Evolutionary conservation across 2,797 vertebrate genomes (phyloP).

Genomic region (Podargus strigoides): DNA sequence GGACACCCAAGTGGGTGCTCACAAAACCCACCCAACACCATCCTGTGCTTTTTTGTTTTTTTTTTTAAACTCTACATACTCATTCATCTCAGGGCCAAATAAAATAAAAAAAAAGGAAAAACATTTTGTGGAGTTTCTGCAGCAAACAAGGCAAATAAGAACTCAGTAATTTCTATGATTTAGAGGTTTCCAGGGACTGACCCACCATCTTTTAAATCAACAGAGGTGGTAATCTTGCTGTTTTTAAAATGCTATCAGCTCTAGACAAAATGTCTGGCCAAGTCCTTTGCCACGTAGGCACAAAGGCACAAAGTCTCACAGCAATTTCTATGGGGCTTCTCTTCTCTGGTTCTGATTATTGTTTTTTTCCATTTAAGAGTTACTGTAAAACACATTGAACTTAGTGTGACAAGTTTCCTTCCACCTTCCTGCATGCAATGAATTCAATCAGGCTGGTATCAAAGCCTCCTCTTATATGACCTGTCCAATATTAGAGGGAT

Average conservation of each 20-base stretch:
- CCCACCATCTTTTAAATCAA: too few species aligned
- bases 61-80: too few species aligned
- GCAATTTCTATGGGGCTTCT: neutral
- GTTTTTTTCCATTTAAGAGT: neutral
- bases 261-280: neutral
- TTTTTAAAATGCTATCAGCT: neutral
- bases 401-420: neutral
- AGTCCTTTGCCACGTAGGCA: neutral
- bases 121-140: too few species aligned
- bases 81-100: too few species aligned
- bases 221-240: too few species aligned
- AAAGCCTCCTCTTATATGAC: neutral
- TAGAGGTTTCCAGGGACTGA: neutral
- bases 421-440: neutral
- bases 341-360: neutral
- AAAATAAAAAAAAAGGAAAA: neutral
- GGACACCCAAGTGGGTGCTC: too few species aligned
- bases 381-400: neutral
- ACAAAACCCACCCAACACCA: too few species aligned
- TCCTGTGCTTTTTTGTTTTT: too few species aligned
- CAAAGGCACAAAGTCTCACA: fast-evolving
- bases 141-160: too few species aligned
- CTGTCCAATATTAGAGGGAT: neutral
- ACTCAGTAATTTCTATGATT: neutral
- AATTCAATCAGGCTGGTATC: neutral